phyloP scores from a whole-genome alignment of 1,140 invertebrate species.

The Pachypeltis micranthus region DNA sequence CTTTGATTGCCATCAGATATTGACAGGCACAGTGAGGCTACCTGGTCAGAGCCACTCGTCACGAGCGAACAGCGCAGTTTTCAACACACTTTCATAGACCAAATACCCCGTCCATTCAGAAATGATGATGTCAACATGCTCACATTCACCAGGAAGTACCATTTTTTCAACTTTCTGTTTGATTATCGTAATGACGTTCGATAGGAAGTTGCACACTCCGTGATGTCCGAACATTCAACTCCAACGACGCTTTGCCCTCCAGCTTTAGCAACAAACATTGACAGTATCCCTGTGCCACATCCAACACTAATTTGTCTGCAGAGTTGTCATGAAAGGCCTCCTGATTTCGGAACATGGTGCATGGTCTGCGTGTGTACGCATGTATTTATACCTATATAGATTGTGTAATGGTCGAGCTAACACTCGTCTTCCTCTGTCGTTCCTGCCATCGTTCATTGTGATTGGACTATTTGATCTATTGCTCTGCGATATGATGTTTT shows the following conservation, averaged over 20 bases:
- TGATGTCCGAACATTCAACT: conserved; percentile 93
- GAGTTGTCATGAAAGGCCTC: too few species aligned
- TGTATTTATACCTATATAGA: too few species aligned
- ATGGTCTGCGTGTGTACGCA: too few species aligned
- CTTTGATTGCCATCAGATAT: conserved; percentile 91
- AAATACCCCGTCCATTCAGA: conserved; percentile 98
- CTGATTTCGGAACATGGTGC: too few species aligned
- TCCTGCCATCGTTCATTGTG: too few species aligned
- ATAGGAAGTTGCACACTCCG: conserved; percentile 81
- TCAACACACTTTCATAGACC: conserved; percentile 94
- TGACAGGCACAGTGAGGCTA: conserved; percentile 79
- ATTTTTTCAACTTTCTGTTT: conserved; percentile 79
- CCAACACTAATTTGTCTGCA: conserved; percentile 87
- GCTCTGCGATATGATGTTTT: too few species aligned
- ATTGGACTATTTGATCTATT: too few species aligned
- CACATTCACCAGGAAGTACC: conserved; percentile 55
- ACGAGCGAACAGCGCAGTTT: conserved; percentile 84
- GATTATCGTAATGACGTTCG: conserved; percentile 79
- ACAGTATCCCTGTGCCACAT: conserved; percentile 97
- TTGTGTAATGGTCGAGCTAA: too few species aligned
- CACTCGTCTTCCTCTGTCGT: too few species aligned
- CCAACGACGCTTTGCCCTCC: conserved; percentile 93
- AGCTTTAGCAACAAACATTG: conserved; percentile 99
- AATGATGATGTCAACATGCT: conserved; percentile 96
- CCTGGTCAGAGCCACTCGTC: conserved; percentile 83